Base-by-base conservation (phyloP, 1,140 invertebrate species). In the Pygmarrhopalites habei region DNA sequence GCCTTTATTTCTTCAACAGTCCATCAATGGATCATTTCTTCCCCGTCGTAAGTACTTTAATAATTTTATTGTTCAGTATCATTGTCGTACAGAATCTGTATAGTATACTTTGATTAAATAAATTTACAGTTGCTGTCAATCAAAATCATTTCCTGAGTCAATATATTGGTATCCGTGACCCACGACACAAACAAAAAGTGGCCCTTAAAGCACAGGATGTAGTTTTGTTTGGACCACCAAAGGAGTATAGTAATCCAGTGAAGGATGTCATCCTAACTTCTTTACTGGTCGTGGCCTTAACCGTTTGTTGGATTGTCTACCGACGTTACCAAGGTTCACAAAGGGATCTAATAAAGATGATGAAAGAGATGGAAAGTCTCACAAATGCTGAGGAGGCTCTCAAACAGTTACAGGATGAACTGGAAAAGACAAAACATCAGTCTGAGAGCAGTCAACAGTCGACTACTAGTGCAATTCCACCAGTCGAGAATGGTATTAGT, bases 181-280 rank as follows among this genome's bases (percentile, higher is more conserved):
- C 89, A 15, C 94, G 95, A 71, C 92, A 96, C 76, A 92, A 91
- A 74, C 91, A 95, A 79, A 96, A 96, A 79, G 85, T 97, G 56
- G 85, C 89, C 3, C 78, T 97, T 26, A 97, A 98, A 79, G 92
- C 93, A 32, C 95, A 94, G 89, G 94, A 98, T 77, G 88, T 94
- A 60, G 92, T 98, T 3, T 79, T 98, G 4, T 98, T 98, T 79
- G 94, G 94, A 49, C 88, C 91, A 57, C 92, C 92, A 17, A 93
- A 93, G 86, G 89, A 86, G 75, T 84, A 85, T 69, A 84, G 83
- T 68, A 85, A 82, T 71, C 84, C 85, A 71, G 80, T 92, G 77
- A 95, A 95, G 79, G 92, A 95, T 78, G 80, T 91, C 64, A 82
- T 91, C 64, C 79, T 96, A 69, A 85, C 92, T 19, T 84, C 86